Base-by-base conservation (phyloP, 2,113 vertebrate species). In the Girardinichthys multiradiatus region DNA sequence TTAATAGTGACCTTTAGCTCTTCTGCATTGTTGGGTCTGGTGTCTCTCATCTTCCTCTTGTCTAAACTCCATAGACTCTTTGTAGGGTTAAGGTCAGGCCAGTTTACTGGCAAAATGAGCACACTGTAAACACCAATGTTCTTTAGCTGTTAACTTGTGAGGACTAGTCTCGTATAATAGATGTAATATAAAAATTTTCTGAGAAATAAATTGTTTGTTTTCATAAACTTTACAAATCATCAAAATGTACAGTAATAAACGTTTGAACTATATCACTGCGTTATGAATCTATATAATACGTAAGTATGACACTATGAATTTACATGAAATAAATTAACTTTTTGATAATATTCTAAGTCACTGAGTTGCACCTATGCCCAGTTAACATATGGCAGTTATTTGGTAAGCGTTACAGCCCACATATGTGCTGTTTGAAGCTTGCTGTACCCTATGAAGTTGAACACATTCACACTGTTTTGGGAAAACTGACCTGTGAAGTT, bases 401-500 rank as follows among this genome's bases (percentile, higher is more conserved):
- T 51, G 21, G 66, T 6, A 57, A 19, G 21, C 10, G 6, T 15
- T 21, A 33, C 31, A 54, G 17, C 35, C 7, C 7, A 26, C 6
- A 21, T 28, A 9, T 21, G 7, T 2, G 27, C 27, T 68, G 48
- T 58, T 1, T 1, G 9, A 21, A n/a, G 15, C 37, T 2, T 28
- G 30, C 59, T 35, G 42, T 60, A 33, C 29, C 62, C 24, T 14
- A 30, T n/a, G 33, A 57, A 68, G n/a, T 21, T n/a, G 30, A 45
- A 45, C 48, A 51, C 10, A 26, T 64, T 45, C 13, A 58, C 9
- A 64, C 6, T 82, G 37, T 70, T 60, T 37, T 39, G 11, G 54
- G 24, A 68, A 27, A 42, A 51, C 61, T 79, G 77, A 91, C 91
- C 89, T 80, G 42, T 30, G 51, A 71, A 71, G 60, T 19, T 67